A percentile compares a stretch with the other conserved stretches of the same genome.
Conservation (phyloP, 2,888 invertebrate genomes). For the Scaptomyza reducta region DNA sequence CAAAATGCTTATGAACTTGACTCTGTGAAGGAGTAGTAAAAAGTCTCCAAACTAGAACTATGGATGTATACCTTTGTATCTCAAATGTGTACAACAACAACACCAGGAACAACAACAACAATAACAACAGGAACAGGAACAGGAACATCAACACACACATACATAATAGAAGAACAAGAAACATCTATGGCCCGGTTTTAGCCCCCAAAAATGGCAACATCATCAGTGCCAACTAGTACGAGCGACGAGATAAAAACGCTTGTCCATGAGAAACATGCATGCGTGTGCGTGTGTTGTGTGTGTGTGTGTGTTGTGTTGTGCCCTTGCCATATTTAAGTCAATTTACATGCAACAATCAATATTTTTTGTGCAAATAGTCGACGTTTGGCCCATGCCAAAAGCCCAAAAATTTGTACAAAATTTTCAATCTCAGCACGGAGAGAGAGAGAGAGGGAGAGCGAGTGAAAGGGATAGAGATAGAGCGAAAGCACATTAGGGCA, state of each 20-base stretch:
- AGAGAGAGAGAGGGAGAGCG: neutral
- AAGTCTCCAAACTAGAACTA: neutral
- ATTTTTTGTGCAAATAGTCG: slow-evolving; percentile 66
- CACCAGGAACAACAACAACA: slow-evolving; percentile 1
- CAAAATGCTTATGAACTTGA: slow-evolving; percentile 10
- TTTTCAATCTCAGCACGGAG: slow-evolving; percentile 34
- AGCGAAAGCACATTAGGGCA: slow-evolving; percentile 1
- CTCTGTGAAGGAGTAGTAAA: neutral
- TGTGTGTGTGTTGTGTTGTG: slow-evolving; percentile 13
- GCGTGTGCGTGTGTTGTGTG: slow-evolving; percentile 1
- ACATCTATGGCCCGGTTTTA: slow-evolving; percentile 8
- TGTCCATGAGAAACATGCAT: slow-evolving; percentile 3
- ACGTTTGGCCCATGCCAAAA: slow-evolving; percentile 36
- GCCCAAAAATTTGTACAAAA: slow-evolving; percentile 48
- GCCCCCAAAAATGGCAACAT: slow-evolving; percentile 53
- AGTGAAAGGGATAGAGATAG: neutral
- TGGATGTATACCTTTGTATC: slow-evolving; percentile 2
- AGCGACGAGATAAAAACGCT: slow-evolving; percentile 44
- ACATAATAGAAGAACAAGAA: slow-evolving; percentile 4
- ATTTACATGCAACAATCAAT: slow-evolving; percentile 72
- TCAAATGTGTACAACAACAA: slow-evolving; percentile 5
- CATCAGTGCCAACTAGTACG: slow-evolving; percentile 63
- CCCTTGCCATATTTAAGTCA: slow-evolving; percentile 63
- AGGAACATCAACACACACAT: neutral
- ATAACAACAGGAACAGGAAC: no score